These are phyloP conservation scores for Lota lota DNA, from an alignment of 2,113 vertebrate species.

Conservation along the genomic window DNA sequence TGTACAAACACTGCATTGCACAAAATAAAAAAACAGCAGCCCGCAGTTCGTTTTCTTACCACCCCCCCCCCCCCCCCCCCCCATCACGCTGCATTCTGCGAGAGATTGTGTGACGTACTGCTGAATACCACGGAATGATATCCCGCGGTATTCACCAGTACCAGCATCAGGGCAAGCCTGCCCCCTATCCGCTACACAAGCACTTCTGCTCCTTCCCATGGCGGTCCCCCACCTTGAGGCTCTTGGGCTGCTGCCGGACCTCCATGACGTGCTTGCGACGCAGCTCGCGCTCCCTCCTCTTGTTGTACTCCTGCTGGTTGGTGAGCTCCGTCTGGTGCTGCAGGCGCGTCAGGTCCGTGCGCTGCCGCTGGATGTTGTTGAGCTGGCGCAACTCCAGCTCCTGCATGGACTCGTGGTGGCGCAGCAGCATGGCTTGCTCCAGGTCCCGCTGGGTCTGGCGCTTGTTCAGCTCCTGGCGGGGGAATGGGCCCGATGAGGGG, in stretches of 20 bases:
- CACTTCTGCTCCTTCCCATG: too few species aligned
- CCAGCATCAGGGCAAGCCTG: too few species aligned
- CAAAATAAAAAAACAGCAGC: too few species aligned
- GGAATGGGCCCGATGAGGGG: neutral
- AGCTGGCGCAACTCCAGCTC: constrained; percentile 98
- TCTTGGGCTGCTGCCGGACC: constrained; percentile 98
- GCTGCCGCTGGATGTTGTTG: constrained; percentile 91
- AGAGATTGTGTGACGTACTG: too few species aligned
- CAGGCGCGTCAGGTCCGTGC: constrained; percentile 90
- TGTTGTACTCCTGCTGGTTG: constrained; percentile 99
- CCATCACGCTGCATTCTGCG: too few species aligned
- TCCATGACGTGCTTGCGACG: constrained; percentile 97
- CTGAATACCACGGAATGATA: too few species aligned
- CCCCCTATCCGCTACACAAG: too few species aligned
- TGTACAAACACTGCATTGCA: too few species aligned
- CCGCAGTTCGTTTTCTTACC: too few species aligned
- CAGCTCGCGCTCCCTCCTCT: constrained; percentile 92
- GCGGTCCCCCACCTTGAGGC: constrained; percentile 84
- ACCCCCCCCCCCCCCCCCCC: too few species aligned
- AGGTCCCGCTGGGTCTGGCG: constrained; percentile 97
- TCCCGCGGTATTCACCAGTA: too few species aligned
- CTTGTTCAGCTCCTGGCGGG: constrained; percentile 90
- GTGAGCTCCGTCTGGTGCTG: constrained; percentile 99
- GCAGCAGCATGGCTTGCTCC: constrained; percentile 96
- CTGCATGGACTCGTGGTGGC: constrained; percentile 98